phyloP scores from a whole-genome alignment of 2,797 vertebrate species.

The Danio albolineatus region DNA sequence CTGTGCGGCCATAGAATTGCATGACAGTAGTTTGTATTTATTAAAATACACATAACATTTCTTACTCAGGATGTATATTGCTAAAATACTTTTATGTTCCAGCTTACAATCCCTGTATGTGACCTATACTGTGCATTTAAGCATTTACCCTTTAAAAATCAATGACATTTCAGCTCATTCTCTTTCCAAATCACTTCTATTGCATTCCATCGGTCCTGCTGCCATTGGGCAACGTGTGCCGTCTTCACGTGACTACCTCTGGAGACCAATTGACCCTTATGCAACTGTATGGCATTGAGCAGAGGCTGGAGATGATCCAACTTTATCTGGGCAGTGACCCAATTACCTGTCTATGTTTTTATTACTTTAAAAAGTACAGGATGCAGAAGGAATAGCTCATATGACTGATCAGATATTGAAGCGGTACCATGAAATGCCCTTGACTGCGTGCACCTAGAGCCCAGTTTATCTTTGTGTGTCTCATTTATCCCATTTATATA shows the following conservation, averaged over 20 bases:
- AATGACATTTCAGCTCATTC: constrained; percentile 7
- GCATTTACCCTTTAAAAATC: background rate
- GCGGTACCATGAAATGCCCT: background rate
- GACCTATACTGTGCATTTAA: background rate
- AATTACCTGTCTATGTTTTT: constrained; percentile 69
- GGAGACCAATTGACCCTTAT: constrained; percentile 43
- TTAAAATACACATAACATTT: too few species aligned
- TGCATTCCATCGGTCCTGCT: constrained; percentile 46
- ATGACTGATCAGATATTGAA: background rate
- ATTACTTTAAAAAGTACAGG: constrained; percentile 45
- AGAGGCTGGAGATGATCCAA: constrained; percentile 53
- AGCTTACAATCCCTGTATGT: too few species aligned
- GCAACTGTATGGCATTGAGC: constrained; percentile 57
- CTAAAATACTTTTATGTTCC: background rate
- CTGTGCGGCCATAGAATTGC: too few species aligned
- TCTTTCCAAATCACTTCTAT: background rate
- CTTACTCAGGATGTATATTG: background rate
- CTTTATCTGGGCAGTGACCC: constrained; percentile 69
- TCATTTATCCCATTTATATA: background rate
- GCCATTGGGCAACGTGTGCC: constrained; percentile 52
- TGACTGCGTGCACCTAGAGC: background rate
- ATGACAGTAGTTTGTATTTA: too few species aligned
- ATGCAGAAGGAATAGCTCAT: constrained; percentile 13
- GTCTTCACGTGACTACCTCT: constrained; percentile 56
- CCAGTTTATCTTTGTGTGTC: background rate